Percentiles rank a stretch among this genome's conserved stretches.
These are phyloP conservation scores for Tethya wilhelma DNA, from an alignment of 37 sponge, comb jelly and placozoan species.

Conservation along the genomic window DNA sequence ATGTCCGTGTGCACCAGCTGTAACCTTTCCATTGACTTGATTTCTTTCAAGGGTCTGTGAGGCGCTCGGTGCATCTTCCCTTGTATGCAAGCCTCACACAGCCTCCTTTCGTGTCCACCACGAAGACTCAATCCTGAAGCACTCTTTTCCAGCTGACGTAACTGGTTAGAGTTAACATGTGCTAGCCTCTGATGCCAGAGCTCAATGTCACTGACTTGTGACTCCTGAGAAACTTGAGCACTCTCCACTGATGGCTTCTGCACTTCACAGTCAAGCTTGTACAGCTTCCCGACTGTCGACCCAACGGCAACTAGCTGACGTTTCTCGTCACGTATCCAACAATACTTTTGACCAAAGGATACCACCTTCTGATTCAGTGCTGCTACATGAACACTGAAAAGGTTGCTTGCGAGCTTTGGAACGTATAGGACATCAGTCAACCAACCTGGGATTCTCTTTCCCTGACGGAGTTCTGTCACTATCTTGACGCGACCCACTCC, in stretches of 20 bases:
- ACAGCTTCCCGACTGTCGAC: too few species aligned
- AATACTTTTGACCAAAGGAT: too few species aligned
- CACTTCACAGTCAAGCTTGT: too few species aligned
- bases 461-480: neutral
- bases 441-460: conserved; percentile 1
- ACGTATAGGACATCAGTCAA: conserved; percentile 44
- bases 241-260: conserved; percentile 7
- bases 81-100: conserved; percentile 55
- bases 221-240: conserved; percentile 18
- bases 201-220: conserved; percentile 5
- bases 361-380: too few species aligned
- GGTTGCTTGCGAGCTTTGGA: conserved; percentile 52
- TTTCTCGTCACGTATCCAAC: too few species aligned
- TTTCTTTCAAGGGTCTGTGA: conserved; percentile 32
- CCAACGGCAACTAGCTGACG: too few species aligned
- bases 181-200: conserved; percentile 67
- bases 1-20: conserved; percentile 54
- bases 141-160: conserved; percentile 10
- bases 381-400: too few species aligned
- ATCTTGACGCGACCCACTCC: conserved; percentile 31
- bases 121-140: conserved; percentile 27
- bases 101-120: conserved; percentile 3
- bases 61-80: conserved; percentile 46
- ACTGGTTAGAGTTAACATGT: conserved; percentile 18
- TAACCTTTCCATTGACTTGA: conserved; percentile 18